Evolutionary conservation across 2,888 invertebrate species (phyloP), one percentile per base, ranked within the genome.

Genomic region (Mylabris sibirica): DNA sequence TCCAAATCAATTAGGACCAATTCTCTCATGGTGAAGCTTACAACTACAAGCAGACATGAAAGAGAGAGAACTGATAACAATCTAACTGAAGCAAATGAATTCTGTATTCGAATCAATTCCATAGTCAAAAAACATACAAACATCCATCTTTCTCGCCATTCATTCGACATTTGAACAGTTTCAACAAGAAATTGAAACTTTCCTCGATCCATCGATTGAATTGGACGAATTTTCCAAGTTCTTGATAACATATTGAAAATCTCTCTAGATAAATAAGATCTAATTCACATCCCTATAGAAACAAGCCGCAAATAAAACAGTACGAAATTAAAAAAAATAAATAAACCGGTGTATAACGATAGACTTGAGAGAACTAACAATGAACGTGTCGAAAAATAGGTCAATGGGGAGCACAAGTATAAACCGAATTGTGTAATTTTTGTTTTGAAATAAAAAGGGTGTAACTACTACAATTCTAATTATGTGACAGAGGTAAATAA

Each of bases 401-500:
- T 14, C 60, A 60, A n/a, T 30, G 60, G n/a, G 22, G 26, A n/a
- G n/a, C 1, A 49, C 20, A 6, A 22, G 49, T 20, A 8, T 9
- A 20, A 20, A 22, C 2, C 12, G 20, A 49, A 20, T 49, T 49
- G 49, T 49, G 9, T 5, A 49, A 17, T 20, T 49, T 20, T 20
- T 3, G 20, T 49, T 3, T 49, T 49, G 49, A 9, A 60, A 60
- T 5, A 38, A 8, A 38, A 61, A 61, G 61, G 35, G 38, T 1
- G 61, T n/a, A 41, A 61, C 61, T 4, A 12, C 60, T 17, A 12
- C 12, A 53, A 53, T 41, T 22, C 11, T 61, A 61, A 61, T 61
- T 61, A 61, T 61, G 61, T n/a, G 41, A 38, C 61, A 38, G n/a
- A 38, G 8, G 24, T 14, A 12, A 53, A 53, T 53, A 53, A 53